Percentiles rank a stretch among this genome's conserved stretches.
Evolutionary conservation across 2,113 vertebrate species (phyloP).

Genomic region (Erythrocercus mccallii): DNA sequence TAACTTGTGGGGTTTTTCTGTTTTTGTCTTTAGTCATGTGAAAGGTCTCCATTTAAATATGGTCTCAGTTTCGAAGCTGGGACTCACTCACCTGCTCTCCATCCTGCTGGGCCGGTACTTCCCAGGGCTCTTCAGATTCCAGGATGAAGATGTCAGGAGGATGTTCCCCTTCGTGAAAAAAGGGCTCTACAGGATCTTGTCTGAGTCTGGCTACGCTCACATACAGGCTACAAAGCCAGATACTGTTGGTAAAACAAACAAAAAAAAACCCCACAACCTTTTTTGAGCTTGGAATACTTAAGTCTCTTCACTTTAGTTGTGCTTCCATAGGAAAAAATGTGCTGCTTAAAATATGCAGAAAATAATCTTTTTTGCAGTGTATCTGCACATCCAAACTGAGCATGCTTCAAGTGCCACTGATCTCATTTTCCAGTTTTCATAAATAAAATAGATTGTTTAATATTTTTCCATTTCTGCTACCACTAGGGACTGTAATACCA

Average conservation of each 20-base stretch:
- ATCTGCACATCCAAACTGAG: not conserved
- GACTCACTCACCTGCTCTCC: constrained; percentile 26
- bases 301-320: not conserved
- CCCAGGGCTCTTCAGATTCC: constrained; percentile 60
- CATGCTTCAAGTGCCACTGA: not conserved
- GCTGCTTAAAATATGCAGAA: not conserved
- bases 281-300: not conserved
- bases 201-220: constrained; percentile 73
- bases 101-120: constrained; percentile 59
- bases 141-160: constrained; percentile 59
- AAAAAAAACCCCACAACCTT: rapidly evolving
- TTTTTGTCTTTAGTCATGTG: constrained; percentile 59
- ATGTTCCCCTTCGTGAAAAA: constrained; percentile 68
- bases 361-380: not conserved
- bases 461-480: not conserved
- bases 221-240: constrained; percentile 77
- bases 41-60: constrained; percentile 78
- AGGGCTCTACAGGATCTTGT: constrained; percentile 19
- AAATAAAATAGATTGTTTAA: constrained; percentile 3
- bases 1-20: not conserved
- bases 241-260: constrained; percentile 66
- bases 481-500: not conserved
- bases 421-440: not conserved
- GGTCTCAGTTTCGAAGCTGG: not conserved
- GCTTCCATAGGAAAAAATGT: not conserved